Evolutionary conservation across 2,797 vertebrate species (phyloP), one percentile per base, ranked within the genome.

Genomic region (Sebastes flavidus): DNA sequence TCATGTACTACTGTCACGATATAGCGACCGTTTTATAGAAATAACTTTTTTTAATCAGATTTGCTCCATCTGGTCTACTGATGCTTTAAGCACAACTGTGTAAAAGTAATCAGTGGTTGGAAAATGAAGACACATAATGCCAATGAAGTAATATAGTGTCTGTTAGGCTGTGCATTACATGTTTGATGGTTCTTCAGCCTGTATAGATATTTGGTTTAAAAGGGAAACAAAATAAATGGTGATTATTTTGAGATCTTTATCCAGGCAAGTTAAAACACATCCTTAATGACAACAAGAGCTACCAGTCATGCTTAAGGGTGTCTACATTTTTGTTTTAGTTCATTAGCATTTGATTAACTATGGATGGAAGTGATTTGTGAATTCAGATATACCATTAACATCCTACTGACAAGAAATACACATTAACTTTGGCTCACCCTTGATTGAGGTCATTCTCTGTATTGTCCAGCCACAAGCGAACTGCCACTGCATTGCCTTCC

Each of bases 381-480:
- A 24, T 63, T 75, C 18, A 56, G 20, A 42, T 38, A 72, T 10
- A 34, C 10, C 0, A 67, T 30, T 20, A 36, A 30, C 12, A 46
- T 59, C 25, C 22, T 30, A 10, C 1, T 10, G 13, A 46, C 42
- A 46, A 46, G 42, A 46, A 65, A 71, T 14, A 56, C 8, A 75
- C 16, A 58, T 32, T 69, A 76, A 71, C 11, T 9, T 27, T 60
- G 52, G 66, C 97, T 97, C 90, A 99, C 98, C 98, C 98, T 92
- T 99, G 98, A 90, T 99, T 99, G 83, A 99, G 97, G 94, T 99
- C 98, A 20, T 99, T 99, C 95, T 99, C 98, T 0, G 98, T 99
- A 90, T 99, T 99, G 95, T 99, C 98, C 95, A 99, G 89, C 98
- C 98, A 99, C 65, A 99, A 94, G 6, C 98, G 97, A 46, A 99